A percentile compares a stretch with the other conserved stretches of the same genome.
Conservation (phyloP, 2,797 vertebrate species). For the Apogon talboti region DNA sequence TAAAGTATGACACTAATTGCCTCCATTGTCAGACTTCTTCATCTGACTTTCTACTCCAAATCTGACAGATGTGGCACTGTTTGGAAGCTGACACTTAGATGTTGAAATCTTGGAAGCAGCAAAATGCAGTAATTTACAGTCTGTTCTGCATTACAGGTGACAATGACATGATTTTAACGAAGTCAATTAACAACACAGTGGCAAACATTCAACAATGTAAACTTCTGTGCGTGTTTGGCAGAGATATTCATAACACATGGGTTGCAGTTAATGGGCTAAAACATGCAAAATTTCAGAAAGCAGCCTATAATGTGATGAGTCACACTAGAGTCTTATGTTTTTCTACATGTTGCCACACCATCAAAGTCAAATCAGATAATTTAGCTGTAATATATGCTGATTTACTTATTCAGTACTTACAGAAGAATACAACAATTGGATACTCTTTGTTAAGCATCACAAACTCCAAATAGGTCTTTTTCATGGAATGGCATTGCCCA, state of each 20-base stretch:
- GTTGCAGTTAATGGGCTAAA: constrained; percentile 48
- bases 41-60: not conserved
- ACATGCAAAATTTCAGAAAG: constrained; percentile 45
- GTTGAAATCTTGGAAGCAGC: not conserved
- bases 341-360: not conserved
- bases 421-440: not conserved
- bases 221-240: constrained; percentile 9
- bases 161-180: constrained; percentile 9
- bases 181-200: constrained; percentile 2
- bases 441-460: constrained; percentile 18
- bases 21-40: not conserved
- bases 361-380: not conserved
- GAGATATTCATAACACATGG: not conserved
- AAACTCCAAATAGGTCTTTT: constrained; percentile 25
- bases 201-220: constrained; percentile 23
- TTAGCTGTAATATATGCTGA: not conserved
- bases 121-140: not conserved
- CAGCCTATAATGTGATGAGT: not conserved
- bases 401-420: not conserved
- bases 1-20: not conserved
- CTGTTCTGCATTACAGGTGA: constrained; percentile 2
- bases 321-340: not conserved
- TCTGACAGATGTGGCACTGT: not conserved
- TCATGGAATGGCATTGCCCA: constrained; percentile 33
- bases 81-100: not conserved